Base-by-base conservation (phyloP, 2,888 invertebrate genomes). In the Steromphala cineraria region DNA sequence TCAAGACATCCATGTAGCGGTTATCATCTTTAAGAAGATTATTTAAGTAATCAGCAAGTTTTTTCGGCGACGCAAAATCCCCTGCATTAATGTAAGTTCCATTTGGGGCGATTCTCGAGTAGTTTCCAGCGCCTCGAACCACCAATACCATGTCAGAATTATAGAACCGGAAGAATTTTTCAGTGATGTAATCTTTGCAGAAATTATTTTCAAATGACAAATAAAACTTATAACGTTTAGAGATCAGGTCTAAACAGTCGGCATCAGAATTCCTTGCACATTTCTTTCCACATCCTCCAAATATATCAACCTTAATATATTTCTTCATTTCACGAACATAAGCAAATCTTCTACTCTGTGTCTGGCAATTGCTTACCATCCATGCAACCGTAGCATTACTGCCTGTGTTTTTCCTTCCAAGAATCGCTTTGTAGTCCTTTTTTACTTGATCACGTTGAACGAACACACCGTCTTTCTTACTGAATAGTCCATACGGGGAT, bases 21-120 rank as follows among this genome's bases (percentile, higher is more conserved):
- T 76, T 40, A 8, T 67, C 36, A 76, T 80, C 74, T 8, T 52
- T 31, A 46, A 53, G 71, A 40, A 83, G 75, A 8, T 78, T 13
- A 53, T 78, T 71, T 53, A 83, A 53, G 67, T 79, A 53, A 17
- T 80, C 67, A 17, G 83, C 83, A 62, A 83, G 55, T 36, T 71
- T 67, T 76, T 82, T 71, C 10, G 75, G 36, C 0, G 62, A 56
- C 36, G 19, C 28, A 62, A 82, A 82, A 36, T 82, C 71, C 17
- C 52, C 79, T n/a, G 83, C 55, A 62, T 83, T 74, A 28, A 83
- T 80, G 56, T 53, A 80, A 7, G 77, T 79, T 19, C 31, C 53
- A 4, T 62, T n/a, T 0, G 81, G 80, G 24, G 79, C 81, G 7
- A 53, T 17, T 21, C 8, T 21, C n/a, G 15, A 17, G 36, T 76